Evolutionary conservation across 2,888 invertebrate genomes (phyloP).

Genomic region (Podotricha telesiphe): DNA sequence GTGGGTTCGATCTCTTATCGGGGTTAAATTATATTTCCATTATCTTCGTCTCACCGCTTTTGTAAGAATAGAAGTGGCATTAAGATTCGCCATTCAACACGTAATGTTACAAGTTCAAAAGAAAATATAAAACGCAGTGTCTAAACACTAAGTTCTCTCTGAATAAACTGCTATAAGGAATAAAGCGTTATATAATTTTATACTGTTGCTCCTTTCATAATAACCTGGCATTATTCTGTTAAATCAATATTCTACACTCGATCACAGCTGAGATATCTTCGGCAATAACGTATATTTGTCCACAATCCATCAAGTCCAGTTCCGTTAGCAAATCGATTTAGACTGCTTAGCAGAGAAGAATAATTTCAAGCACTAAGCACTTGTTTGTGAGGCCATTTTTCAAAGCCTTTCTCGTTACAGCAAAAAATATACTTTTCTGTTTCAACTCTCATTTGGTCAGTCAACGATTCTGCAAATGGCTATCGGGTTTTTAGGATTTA

Average conservation of each 20-base stretch:
- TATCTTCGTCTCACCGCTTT: no score
- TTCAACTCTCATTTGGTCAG: slow-evolving; percentile 27
- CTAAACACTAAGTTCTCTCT: no score
- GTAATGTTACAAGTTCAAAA: no score
- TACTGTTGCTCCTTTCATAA: no score
- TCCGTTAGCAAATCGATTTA: slow-evolving; percentile 48
- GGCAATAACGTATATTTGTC: slow-evolving; percentile 45
- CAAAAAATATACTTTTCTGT: slow-evolving; percentile 25
- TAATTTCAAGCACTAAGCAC: slow-evolving; percentile 41
- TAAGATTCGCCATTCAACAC: no score
- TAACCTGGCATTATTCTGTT: no score
- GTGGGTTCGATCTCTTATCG: no score
- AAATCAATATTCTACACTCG: background rate
- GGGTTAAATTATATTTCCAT: no score
- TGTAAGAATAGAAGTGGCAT: no score
- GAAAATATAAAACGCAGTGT: no score
- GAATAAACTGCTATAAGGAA: no score
- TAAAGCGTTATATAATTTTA: no score
- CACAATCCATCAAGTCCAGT: slow-evolving; percentile 54
- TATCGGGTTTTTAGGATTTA: slow-evolving; percentile 24
- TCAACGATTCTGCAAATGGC: slow-evolving; percentile 26
- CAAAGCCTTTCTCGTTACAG: slow-evolving; percentile 29
- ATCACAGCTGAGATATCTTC: background rate
- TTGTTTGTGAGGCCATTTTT: slow-evolving; percentile 41
- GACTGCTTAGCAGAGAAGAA: slow-evolving; percentile 35